phyloP scores from a whole-genome alignment of 2,797 vertebrate genomes.

The Lepidocolaptes lacrymiger region DNA sequence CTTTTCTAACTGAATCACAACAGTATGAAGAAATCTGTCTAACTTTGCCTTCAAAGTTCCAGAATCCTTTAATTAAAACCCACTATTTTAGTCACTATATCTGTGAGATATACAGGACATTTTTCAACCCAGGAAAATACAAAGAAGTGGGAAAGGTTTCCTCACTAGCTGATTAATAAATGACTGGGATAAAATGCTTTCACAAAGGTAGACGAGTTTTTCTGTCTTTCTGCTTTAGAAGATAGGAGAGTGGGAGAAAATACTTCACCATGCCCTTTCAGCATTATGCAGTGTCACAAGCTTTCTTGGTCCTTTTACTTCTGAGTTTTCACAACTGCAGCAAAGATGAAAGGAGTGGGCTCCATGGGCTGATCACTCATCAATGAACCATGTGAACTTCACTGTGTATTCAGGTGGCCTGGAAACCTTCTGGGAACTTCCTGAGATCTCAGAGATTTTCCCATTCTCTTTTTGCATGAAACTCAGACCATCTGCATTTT shows the following conservation, averaged over 20 bases:
- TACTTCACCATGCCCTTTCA: not conserved
- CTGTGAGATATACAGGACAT: not conserved
- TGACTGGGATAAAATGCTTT: not conserved
- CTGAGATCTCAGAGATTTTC: not conserved
- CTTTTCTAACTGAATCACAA: not conserved
- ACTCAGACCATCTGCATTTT: not conserved
- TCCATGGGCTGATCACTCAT: not conserved
- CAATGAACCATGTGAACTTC: not conserved
- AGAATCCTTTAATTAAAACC: not conserved
- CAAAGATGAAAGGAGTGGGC: not conserved
- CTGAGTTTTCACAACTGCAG: not conserved
- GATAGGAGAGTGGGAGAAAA: not conserved
- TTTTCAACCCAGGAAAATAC: not conserved
- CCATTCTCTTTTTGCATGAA: not conserved
- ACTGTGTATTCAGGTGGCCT: not conserved
- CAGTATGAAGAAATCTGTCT: not conserved
- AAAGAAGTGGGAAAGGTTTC: not conserved
- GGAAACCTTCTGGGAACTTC: not conserved
- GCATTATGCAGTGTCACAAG: not conserved
- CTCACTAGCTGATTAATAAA: not conserved
- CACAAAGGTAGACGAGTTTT: not conserved
- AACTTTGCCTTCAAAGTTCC: not conserved
- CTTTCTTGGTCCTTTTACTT: not conserved
- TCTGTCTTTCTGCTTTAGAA: not conserved
- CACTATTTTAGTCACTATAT: not conserved